These are phyloP conservation scores for Oplegnathus fasciatus DNA, from an alignment of 2,113 vertebrate species.

Conservation along the genomic window DNA sequence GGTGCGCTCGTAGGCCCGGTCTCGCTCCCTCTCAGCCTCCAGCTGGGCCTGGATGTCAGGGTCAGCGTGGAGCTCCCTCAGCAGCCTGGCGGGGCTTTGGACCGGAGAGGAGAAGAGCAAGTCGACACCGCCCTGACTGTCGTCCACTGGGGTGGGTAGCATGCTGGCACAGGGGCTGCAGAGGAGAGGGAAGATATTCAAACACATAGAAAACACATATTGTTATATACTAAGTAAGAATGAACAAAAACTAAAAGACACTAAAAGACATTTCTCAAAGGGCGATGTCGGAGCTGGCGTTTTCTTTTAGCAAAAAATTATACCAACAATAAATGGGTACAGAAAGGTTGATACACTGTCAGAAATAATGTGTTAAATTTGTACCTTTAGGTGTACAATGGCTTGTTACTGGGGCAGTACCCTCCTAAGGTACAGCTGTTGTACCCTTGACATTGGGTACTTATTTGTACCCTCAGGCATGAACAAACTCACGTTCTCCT, in stretches of 20 bases:
- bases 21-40: constrained; percentile 90
- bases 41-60: constrained; percentile 93
- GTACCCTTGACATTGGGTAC: no score
- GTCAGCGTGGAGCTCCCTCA: constrained; percentile 91
- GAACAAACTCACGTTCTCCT: no score
- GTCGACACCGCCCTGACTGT: constrained; percentile 89
- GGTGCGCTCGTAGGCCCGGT: constrained; percentile 89
- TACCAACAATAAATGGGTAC: no score
- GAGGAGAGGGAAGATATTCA: constrained; percentile 11
- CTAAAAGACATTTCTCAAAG: no score
- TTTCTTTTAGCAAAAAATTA: no score
- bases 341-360: no score
- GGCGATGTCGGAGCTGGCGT: no score
- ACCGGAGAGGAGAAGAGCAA: constrained; percentile 92
- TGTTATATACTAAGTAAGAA: background rate
- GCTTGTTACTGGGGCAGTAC: no score
- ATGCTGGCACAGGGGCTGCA: constrained; percentile 93
- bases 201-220: background rate
- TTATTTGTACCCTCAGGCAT: no score
- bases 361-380: no score
- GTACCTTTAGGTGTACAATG: no score
- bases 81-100: constrained; percentile 88
- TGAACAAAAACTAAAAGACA: background rate
- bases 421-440: no score
- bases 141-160: constrained; percentile 93